phyloP scores from a whole-genome alignment of 2,797 vertebrate species.

The Aeoliscus strigatus region DNA sequence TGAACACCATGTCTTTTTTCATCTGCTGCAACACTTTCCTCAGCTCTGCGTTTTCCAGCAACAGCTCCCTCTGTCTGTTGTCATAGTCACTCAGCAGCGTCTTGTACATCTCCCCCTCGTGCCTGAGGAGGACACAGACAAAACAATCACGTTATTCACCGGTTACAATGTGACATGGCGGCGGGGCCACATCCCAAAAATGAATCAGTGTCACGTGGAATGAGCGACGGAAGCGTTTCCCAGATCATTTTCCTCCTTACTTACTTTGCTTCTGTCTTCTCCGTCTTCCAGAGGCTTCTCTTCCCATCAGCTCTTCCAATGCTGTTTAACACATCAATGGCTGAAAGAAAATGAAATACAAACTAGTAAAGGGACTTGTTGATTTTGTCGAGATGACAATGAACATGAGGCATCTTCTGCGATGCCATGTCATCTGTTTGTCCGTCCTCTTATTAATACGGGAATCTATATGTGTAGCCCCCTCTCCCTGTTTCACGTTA shows the following conservation, averaged over 20 bases:
- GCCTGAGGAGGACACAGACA: slow-evolving; percentile 68
- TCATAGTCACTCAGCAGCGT: slow-evolving; percentile 88
- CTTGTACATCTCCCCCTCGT: slow-evolving; percentile 93
- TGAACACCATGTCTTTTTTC: slow-evolving; percentile 91
- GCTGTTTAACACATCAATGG: slow-evolving; percentile 91
- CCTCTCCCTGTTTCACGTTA: too few species aligned
- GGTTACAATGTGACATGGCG: too few species aligned
- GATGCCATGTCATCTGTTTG: too few species aligned
- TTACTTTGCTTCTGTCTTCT: slow-evolving; percentile 90
- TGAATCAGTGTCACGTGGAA: too few species aligned
- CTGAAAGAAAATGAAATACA: slow-evolving; percentile 62
- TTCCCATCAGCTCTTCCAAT: slow-evolving; percentile 91
- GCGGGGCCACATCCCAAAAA: too few species aligned
- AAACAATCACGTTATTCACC: background rate
- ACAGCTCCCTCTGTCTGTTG: slow-evolving; percentile 83
- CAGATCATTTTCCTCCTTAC: too few species aligned
- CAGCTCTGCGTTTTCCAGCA: slow-evolving; percentile 90
- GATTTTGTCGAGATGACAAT: too few species aligned
- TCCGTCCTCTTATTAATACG: too few species aligned
- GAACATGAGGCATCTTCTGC: too few species aligned
- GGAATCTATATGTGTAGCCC: too few species aligned
- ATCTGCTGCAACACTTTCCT: slow-evolving; percentile 95
- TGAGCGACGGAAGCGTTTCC: too few species aligned
- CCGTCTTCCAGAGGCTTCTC: slow-evolving; percentile 92
- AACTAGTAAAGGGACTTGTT: too few species aligned